phyloP scores from a whole-genome alignment of 2,888 invertebrate genomes.

The Aleiodes alternator region DNA sequence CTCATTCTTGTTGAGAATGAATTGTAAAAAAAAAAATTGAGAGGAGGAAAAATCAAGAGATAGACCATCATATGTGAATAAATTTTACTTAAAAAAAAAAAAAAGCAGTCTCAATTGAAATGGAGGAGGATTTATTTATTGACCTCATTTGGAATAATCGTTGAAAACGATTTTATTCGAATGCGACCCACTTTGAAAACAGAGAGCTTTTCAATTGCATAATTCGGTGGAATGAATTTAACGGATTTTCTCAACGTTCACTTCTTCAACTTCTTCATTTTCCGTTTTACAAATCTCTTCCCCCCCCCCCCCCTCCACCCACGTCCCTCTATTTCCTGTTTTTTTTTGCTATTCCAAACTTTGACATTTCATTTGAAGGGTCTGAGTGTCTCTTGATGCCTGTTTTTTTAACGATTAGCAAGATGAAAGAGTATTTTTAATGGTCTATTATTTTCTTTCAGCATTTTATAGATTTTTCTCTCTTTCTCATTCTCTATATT shows the following conservation, averaged over 20 bases:
- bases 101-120: not conserved
- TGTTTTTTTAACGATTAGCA: too few relatives aligned
- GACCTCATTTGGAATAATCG: slow-evolving; percentile 38
- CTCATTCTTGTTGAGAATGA: not conserved
- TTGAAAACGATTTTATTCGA: slow-evolving; percentile 29
- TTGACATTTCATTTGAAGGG: too few relatives aligned
- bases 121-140: slow-evolving; percentile 38
- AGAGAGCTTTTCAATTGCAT: slow-evolving; percentile 34
- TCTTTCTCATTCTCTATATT: not conserved
- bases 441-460: too few relatives aligned
- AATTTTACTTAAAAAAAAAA: not conserved
- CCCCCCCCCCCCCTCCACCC: slow-evolving; percentile 48
- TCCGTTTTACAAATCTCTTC: slow-evolving; percentile 28
- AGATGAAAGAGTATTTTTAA: too few relatives aligned
- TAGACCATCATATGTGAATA: not conserved
- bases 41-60: slow-evolving; percentile 10
- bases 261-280: slow-evolving; percentile 30
- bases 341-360: too few relatives aligned
- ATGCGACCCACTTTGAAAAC: slow-evolving; percentile 32
- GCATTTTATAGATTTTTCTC: too few relatives aligned
- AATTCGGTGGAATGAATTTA: slow-evolving; percentile 31
- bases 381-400: too few relatives aligned
- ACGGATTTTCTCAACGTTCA: slow-evolving; percentile 15
- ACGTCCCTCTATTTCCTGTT: slow-evolving; percentile 19
- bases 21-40: slow-evolving; percentile 2